A percentile compares a stretch with the other conserved stretches of the same genome.
phyloP scores from a whole-genome alignment of 2,113 vertebrate genomes.

The Silurus asotus region DNA sequence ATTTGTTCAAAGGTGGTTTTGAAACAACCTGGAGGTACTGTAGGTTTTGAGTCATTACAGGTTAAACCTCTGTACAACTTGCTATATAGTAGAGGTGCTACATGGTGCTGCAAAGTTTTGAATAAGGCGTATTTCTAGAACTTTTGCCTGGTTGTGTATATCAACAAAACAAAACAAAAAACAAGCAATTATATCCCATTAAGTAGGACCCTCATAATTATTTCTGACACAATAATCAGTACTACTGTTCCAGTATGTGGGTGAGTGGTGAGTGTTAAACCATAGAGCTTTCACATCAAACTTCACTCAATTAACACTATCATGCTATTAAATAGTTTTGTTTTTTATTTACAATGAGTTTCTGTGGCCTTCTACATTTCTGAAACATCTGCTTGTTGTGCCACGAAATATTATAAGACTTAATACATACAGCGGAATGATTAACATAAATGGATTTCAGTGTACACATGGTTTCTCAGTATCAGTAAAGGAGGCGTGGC shows the following conservation, averaged over 20 bases:
- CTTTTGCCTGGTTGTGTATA: no score
- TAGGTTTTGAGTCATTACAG: no score
- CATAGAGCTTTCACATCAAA: not conserved
- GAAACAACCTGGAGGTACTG: no score
- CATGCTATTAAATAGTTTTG: not conserved
- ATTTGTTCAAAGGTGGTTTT: no score
- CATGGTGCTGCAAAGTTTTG: no score
- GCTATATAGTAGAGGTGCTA: no score
- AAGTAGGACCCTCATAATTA: not conserved
- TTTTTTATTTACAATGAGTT: not conserved
- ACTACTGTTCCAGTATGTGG: not conserved
- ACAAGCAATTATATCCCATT: slow-evolving; percentile 28
- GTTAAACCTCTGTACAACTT: no score
- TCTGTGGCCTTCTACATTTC: not conserved
- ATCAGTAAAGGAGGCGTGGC: not conserved
- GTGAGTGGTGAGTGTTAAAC: not conserved
- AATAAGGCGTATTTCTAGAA: no score
- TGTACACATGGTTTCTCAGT: not conserved
- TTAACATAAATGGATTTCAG: not conserved
- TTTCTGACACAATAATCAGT: not conserved
- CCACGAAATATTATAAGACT: not conserved
- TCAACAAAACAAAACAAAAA: no score
- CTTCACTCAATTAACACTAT: not conserved
- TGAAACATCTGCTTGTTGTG: not conserved
- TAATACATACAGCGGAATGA: not conserved